These are phyloP conservation scores for Oxygymnocypris stewartii DNA, from an alignment of 2,113 vertebrate species.

Conservation along the genomic window DNA sequence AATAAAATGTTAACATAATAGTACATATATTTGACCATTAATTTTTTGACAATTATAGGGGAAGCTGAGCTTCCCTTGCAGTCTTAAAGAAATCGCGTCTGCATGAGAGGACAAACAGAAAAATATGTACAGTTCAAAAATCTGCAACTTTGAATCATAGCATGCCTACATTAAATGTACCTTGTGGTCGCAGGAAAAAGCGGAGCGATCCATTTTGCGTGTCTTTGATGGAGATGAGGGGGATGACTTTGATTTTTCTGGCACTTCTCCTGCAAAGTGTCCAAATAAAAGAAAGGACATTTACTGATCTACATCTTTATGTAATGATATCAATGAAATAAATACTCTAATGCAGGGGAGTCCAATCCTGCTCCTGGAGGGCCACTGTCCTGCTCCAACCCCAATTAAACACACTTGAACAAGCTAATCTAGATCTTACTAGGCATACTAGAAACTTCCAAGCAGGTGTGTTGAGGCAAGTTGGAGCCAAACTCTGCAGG, in stretches of 20 bases:
- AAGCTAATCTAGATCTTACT: too few relatives aligned
- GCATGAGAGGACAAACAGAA: background rate
- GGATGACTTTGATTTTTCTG: slow-evolving; percentile 76
- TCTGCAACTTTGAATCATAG: background rate
- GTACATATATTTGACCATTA: too few relatives aligned
- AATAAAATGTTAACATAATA: too few relatives aligned
- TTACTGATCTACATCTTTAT: background rate
- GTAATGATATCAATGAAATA: background rate
- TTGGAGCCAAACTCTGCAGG: too few relatives aligned
- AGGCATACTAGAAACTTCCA: too few relatives aligned
- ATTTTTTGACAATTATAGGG: too few relatives aligned
- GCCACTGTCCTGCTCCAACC: too few relatives aligned
- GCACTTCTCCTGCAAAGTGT: slow-evolving; percentile 60
- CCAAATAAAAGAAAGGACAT: slow-evolving; percentile 7
- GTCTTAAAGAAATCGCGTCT: too few relatives aligned
- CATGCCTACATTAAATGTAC: slow-evolving; percentile 55
- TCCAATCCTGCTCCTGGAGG: too few relatives aligned
- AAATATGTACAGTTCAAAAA: slow-evolving; percentile 4
- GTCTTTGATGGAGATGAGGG: slow-evolving; percentile 78
- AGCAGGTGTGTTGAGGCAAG: too few relatives aligned
- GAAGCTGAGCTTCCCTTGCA: too few relatives aligned
- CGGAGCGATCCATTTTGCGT: slow-evolving; percentile 75
- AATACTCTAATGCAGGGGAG: background rate
- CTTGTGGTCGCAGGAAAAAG: slow-evolving; percentile 76
- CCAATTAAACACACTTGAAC: too few relatives aligned